Evolutionary conservation across 2,113 vertebrate species (phyloP), one percentile per base, ranked within the genome.

Genomic region (Sardina pilchardus): DNA sequence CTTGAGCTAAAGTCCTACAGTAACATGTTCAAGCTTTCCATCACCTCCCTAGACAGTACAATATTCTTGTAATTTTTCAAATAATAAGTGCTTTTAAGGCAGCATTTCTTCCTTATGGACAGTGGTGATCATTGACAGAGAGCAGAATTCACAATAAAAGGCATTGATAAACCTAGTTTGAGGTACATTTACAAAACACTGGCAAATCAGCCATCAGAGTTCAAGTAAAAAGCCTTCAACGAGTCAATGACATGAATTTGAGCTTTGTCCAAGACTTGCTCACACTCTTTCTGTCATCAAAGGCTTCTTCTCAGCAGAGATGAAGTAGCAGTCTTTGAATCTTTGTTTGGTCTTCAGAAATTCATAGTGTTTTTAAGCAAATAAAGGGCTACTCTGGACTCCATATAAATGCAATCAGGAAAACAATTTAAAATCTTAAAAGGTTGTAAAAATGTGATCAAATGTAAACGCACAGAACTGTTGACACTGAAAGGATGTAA

Each of bases 261-360:
- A 83, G 30, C 67, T 26, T 71, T 75, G 67, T 34, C 67, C 67
- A 75, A 16, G 67, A 75, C 67, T 17, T 34, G 67, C 30, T 75
- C 67, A 34, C 67, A 36, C 86, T 89, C 39, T 2, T 63, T 85
- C 48, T 86, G 36, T 82, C 45, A 90, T 83, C 85, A 83, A 81
- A 86, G 90, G 85, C 85, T 89, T 86, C 88, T 82, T 80, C 84
- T 89, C 50, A 12, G 82, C 84, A 89, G 88, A 91, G 85, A 88
- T n/a, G 56, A 67, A 86, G 81, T 67, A 43, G 89, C 86, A 81
- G 84, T 90, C 86, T 82, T 87, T 88, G 67, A 86, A 75, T 90
- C 86, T 91, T 93, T 89, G 87, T 95, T 95, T 95, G 95, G 94
- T 95, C 94, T 93, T 94, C 90, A 90, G 83, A 93, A 89, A 89